phyloP scores from a whole-genome alignment of 2,113 vertebrate species.

The Acanthochromis polyacanthus region DNA sequence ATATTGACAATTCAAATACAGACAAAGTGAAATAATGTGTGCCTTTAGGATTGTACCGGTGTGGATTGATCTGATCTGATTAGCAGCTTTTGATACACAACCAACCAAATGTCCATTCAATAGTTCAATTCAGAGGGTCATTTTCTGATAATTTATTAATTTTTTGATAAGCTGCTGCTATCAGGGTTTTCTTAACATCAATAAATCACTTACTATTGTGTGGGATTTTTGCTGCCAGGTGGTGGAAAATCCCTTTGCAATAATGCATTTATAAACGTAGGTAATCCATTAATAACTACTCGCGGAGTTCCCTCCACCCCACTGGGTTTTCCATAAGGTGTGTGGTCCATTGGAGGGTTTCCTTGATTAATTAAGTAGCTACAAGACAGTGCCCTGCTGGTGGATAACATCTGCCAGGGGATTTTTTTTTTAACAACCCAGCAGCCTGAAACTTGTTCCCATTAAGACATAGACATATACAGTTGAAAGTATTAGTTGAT shows the following conservation, averaged over 20 bases:
- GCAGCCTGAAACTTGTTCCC: no score
- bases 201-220: background rate
- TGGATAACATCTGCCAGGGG: no score
- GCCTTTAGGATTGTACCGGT: background rate
- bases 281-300: slow-evolving; percentile 13
- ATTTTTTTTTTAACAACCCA: no score
- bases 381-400: no score
- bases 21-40: background rate
- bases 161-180: background rate
- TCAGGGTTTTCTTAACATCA: slow-evolving; percentile 1
- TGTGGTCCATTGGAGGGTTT: background rate
- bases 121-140: background rate
- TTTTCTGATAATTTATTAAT: background rate
- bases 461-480: no score
- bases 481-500: no score
- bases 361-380: no score
- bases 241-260: background rate
- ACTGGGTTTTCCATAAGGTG: background rate
- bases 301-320: background rate
- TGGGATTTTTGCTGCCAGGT: background rate
- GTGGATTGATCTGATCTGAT: background rate
- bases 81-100: background rate
- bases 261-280: slow-evolving; percentile 10
- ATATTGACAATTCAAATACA: slow-evolving; percentile 15
- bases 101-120: background rate